phyloP scores from a whole-genome alignment of 2,888 invertebrate genomes.

The Athalia circularis region DNA sequence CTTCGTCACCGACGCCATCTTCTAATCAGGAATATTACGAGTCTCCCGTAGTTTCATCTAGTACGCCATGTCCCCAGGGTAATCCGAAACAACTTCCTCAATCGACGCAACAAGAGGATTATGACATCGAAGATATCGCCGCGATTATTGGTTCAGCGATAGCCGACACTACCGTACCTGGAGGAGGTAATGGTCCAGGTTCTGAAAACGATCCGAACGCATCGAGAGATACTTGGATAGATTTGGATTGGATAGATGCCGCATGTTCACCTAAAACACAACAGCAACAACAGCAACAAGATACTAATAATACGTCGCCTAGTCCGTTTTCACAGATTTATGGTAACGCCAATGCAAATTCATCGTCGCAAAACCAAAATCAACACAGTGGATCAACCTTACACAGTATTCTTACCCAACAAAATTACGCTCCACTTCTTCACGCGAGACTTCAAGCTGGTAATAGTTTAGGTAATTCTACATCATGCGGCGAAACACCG shows the following conservation, averaged over 20 bases:
- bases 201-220: slow-evolving; percentile 82
- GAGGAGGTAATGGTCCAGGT: slow-evolving; percentile 72
- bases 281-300: slow-evolving; percentile 74
- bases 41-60: slow-evolving; percentile 74
- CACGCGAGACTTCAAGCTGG: slow-evolving; percentile 88
- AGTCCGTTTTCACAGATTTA: slow-evolving; percentile 75
- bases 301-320: slow-evolving; percentile 74
- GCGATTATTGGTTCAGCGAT: slow-evolving; percentile 92
- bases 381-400: slow-evolving; percentile 82
- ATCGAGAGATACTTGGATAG: slow-evolving; percentile 78
- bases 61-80: slow-evolving; percentile 71
- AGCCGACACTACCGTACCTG: slow-evolving; percentile 91
- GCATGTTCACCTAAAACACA: slow-evolving; percentile 81
- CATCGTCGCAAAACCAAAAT: slow-evolving; percentile 75
- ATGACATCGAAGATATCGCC: slow-evolving; percentile 89
- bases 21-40: slow-evolving; percentile 72
- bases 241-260: slow-evolving; percentile 86
- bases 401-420: slow-evolving; percentile 85
- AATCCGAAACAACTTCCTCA: slow-evolving; percentile 62
- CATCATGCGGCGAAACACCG: slow-evolving; percentile 77
- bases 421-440: slow-evolving; percentile 84
- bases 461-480: slow-evolving; percentile 61
- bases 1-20: slow-evolving; percentile 69
- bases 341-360: slow-evolving; percentile 66
- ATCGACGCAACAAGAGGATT: slow-evolving; percentile 67